phyloP scores from a whole-genome alignment of 2,888 invertebrate species.

The Agrochola macilenta region DNA sequence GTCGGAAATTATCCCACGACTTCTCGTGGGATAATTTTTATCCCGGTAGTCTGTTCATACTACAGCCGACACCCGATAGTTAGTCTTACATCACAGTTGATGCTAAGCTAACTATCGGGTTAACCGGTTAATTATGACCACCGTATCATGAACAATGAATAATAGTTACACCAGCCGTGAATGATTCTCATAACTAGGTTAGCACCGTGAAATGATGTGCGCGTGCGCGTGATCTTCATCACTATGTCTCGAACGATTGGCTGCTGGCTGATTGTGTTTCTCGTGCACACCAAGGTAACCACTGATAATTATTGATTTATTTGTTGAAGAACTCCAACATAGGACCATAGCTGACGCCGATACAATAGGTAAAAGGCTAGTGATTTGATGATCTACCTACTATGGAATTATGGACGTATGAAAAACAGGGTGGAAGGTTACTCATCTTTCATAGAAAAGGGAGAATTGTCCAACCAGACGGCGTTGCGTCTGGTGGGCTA shows the following conservation, averaged over 20 bases:
- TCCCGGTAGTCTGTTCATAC: too few species aligned
- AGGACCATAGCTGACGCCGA: background rate
- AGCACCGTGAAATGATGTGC: slow-evolving; percentile 36
- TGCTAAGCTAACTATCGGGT: too few species aligned
- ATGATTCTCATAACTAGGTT: slow-evolving; percentile 11
- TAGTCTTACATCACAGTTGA: background rate
- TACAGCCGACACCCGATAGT: background rate
- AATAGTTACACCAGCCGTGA: background rate
- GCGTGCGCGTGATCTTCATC: slow-evolving; percentile 25
- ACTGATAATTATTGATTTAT: background rate
- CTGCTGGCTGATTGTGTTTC: slow-evolving; percentile 42
- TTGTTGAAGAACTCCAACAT: background rate
- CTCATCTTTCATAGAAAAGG: too few species aligned
- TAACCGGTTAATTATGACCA: background rate
- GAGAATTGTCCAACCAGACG: too few species aligned
- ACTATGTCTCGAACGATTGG: slow-evolving; percentile 42
- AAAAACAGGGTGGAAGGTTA: too few species aligned
- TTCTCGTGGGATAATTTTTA: too few species aligned
- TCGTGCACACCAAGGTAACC: slow-evolving; percentile 40
- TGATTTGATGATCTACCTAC: background rate
- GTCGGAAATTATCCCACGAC: too few species aligned
- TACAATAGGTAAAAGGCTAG: background rate
- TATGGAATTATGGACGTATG: too few species aligned
- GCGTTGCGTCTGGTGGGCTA: too few species aligned
- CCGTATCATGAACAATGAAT: slow-evolving; percentile 14